A percentile compares a stretch with the other conserved stretches of the same genome.
Conservation (phyloP, 1,140 invertebrate genomes). For the Drosophila ogumai region DNA sequence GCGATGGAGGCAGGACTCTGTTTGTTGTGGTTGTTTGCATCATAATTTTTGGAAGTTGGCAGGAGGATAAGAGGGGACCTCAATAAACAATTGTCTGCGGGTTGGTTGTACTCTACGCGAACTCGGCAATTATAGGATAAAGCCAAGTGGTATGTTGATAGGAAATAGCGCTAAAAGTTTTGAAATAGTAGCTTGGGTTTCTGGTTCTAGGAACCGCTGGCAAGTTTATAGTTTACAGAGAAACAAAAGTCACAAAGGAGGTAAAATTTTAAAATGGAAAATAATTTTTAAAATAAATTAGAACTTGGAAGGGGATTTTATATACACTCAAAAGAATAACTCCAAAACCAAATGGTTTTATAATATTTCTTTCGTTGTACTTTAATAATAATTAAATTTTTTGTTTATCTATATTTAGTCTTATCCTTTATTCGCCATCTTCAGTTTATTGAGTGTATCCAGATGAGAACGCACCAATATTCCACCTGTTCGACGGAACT, state of each 20-base stretch:
- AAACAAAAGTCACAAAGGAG: background rate
- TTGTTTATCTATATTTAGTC: background rate
- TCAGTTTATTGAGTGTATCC: background rate
- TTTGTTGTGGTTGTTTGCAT: conserved; percentile 73
- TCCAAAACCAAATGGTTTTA: background rate
- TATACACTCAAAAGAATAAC: background rate
- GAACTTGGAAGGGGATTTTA: background rate
- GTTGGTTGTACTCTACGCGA: conserved; percentile 12
- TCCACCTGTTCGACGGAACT: conserved; percentile 8
- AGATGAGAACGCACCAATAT: no score
- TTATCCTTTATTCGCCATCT: background rate
- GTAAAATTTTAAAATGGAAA: no score
- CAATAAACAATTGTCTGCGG: conserved; percentile 48
- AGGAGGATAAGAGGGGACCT: conserved; percentile 1
- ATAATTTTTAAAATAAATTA: background rate
- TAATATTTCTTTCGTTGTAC: background rate
- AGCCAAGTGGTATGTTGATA: conserved; percentile 25
- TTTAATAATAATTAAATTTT: background rate
- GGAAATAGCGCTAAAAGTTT: conserved; percentile 10
- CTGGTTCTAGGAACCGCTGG: background rate
- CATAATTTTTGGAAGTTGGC: conserved; percentile 56
- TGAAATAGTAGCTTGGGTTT: background rate
- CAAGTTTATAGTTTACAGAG: background rate
- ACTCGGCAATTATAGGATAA: conserved; percentile 52
- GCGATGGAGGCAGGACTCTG: background rate